phyloP scores from a whole-genome alignment of 2,888 invertebrate genomes.

The Pyrrhia umbra region DNA sequence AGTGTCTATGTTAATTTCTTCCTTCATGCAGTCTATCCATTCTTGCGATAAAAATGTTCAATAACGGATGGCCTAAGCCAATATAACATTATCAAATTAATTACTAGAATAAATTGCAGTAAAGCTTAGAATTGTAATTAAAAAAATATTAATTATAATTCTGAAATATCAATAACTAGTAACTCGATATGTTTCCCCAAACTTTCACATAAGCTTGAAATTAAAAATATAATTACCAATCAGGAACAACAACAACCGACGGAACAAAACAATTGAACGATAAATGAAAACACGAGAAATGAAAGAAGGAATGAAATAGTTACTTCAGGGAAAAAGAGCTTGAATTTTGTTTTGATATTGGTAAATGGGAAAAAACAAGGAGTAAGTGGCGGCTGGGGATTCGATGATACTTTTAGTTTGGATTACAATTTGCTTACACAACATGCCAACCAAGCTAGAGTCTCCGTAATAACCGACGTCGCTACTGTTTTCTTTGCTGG shows the following conservation, averaged over 20 bases:
- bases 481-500: constrained; percentile 41
- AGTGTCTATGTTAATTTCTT: too few relatives aligned
- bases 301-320: constrained; percentile 10
- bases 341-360: constrained; percentile 47
- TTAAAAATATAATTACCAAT: not conserved
- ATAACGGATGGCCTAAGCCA: too few relatives aligned
- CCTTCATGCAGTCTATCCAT: too few relatives aligned
- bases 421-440: constrained; percentile 67
- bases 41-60: too few relatives aligned
- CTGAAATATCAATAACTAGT: too few relatives aligned
- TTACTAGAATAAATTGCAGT: too few relatives aligned
- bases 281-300: constrained; percentile 17
- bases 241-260: not conserved
- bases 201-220: too few relatives aligned
- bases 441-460: constrained; percentile 56
- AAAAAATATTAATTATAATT: too few relatives aligned
- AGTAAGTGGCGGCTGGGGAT: constrained; percentile 60
- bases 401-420: constrained; percentile 64
- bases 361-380: constrained; percentile 53
- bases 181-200: too few relatives aligned
- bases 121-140: too few relatives aligned
- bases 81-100: too few relatives aligned
- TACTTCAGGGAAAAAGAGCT: constrained; percentile 20
- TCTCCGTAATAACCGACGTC: constrained; percentile 57
- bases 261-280: constrained; percentile 7